Evolutionary conservation across 2,113 vertebrate species (phyloP).

Genomic region (Oncorhynchus kisutch): DNA sequence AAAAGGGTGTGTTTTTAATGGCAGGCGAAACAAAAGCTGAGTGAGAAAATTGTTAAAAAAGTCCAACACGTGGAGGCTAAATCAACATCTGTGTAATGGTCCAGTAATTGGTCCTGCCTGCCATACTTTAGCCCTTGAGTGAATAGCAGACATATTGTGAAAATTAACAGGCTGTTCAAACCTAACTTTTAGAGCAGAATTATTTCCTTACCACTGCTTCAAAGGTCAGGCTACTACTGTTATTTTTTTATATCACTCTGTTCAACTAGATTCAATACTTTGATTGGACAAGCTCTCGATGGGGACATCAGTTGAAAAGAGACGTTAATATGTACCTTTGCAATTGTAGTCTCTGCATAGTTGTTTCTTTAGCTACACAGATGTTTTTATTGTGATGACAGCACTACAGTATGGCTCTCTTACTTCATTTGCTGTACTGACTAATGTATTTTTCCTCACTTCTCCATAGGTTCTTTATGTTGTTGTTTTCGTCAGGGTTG

Average conservation of each 20-base stretch:
- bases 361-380: not conserved
- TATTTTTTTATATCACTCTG: constrained; percentile 43
- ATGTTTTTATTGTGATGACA: not conserved
- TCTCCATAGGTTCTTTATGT: not conserved
- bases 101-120: constrained; percentile 56
- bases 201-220: constrained; percentile 16
- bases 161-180: constrained; percentile 63
- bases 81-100: constrained; percentile 65
- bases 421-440: too few species aligned
- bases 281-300: not conserved
- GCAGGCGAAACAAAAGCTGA: constrained; percentile 54
- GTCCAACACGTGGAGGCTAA: constrained; percentile 32
- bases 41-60: constrained; percentile 38
- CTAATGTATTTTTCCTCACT: not conserved
- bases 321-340: not conserved
- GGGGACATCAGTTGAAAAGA: not conserved
- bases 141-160: constrained; percentile 67
- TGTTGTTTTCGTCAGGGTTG: not conserved
- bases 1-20: constrained; percentile 50
- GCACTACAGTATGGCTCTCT: too few species aligned
- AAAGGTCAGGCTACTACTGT: constrained; percentile 52
- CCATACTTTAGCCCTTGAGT: constrained; percentile 29
- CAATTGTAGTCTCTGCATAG: not conserved
- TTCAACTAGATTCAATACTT: constrained; percentile 36
- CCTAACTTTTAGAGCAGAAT: constrained; percentile 47